Evolutionary conservation across 1,140 invertebrate genomes (phyloP).

Genomic region (Hycleus phaleratus): DNA sequence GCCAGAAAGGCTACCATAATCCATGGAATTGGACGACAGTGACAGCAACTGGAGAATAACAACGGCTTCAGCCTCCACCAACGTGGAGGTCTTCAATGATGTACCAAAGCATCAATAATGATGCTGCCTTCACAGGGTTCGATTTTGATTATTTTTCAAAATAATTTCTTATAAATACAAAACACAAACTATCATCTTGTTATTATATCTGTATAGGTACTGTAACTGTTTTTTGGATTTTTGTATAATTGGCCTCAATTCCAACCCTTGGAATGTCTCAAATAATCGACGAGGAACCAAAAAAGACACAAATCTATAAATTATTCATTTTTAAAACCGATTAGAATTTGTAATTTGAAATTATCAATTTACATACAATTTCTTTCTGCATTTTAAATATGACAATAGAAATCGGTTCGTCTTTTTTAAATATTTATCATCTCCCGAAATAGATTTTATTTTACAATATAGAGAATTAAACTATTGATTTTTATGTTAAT

Average conservation of each 20-base stretch:
- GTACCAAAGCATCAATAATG: constrained; percentile 20
- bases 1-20: constrained; percentile 44
- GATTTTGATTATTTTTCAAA: constrained; percentile 37
- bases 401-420: too few species aligned
- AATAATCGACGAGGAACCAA: too few species aligned
- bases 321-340: constrained; percentile 5
- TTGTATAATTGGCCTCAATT: too few species aligned
- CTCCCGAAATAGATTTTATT: too few species aligned
- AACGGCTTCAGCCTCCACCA: constrained; percentile 36
- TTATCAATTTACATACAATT: constrained; percentile 10
- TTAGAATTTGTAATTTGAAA: constrained; percentile 13
- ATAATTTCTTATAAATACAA: constrained; percentile 14
- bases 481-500: too few species aligned
- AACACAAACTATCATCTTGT: too few species aligned
- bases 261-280: too few species aligned
- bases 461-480: too few species aligned
- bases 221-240: too few species aligned
- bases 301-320: neutral
- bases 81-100: constrained; percentile 29
- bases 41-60: constrained; percentile 49
- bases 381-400: constrained; percentile 4
- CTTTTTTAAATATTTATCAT: too few species aligned
- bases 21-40: constrained; percentile 49
- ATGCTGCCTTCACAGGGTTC: constrained; percentile 35
- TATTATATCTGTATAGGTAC: too few species aligned